Conservation (phyloP, 2,888 invertebrate genomes). For the Ischnus inquisitorius region DNA sequence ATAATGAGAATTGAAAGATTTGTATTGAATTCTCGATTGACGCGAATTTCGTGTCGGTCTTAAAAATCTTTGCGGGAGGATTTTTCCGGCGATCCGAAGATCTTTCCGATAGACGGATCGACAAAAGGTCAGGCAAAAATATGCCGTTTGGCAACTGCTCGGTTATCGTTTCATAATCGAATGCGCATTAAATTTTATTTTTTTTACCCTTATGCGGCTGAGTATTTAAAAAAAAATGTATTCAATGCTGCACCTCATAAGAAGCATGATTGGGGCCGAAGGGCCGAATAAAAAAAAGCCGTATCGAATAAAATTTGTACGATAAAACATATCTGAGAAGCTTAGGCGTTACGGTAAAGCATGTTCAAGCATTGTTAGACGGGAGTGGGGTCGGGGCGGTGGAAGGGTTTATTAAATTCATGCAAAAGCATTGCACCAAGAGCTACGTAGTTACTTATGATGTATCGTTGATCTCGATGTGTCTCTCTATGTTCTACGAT, state of each 20-base stretch:
- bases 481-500: conserved; percentile 35
- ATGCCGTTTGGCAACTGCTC: neutral
- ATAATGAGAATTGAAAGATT: too few relatives aligned
- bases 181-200: neutral
- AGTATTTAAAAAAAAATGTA: neutral
- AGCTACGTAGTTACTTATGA: conserved; percentile 53
- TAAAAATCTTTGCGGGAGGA: too few relatives aligned
- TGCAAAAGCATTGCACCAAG: conserved; percentile 46
- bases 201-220: neutral
- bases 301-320: neutral
- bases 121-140: conserved; percentile 32
- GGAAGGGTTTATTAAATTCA: conserved; percentile 42
- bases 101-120: conserved; percentile 27
- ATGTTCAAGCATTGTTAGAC: conserved; percentile 45
- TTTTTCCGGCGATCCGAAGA: neutral
- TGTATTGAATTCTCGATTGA: neutral
- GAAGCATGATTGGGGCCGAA: neutral
- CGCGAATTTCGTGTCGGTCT: neutral
- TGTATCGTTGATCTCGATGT: conserved; percentile 36
- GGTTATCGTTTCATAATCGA: neutral
- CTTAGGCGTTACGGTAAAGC: conserved; percentile 56
- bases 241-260: too few relatives aligned
- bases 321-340: conserved; percentile 23
- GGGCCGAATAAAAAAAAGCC: too few relatives aligned
- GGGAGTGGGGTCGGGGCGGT: conserved; percentile 22